Evolutionary conservation across 2,888 invertebrate genomes (phyloP).

Genomic region (Acrobasis suavella): DNA sequence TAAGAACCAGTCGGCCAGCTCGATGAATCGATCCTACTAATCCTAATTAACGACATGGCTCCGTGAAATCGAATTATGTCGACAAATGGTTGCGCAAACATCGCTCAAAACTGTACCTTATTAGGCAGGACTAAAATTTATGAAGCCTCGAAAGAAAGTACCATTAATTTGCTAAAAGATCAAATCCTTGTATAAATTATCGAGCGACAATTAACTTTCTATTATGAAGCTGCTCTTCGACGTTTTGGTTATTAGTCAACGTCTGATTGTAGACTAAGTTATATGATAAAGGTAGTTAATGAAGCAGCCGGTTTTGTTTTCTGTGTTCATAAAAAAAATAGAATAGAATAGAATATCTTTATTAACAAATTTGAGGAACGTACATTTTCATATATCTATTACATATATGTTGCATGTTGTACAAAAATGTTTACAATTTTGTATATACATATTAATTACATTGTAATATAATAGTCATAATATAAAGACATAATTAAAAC

Average conservation of each 20-base stretch:
- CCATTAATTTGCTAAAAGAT: constrained; percentile 15
- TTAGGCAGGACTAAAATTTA: constrained; percentile 42
- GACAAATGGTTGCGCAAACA: constrained; percentile 62
- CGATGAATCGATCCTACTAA: constrained; percentile 69
- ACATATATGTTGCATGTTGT: too few relatives aligned
- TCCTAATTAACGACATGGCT: constrained; percentile 71
- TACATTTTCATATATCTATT: too few relatives aligned
- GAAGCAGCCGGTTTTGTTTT: not conserved
- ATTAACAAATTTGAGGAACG: too few relatives aligned
- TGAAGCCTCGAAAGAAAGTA: constrained; percentile 39
- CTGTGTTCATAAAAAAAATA: not conserved
- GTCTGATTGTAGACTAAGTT: not conserved
- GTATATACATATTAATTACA: too few relatives aligned
- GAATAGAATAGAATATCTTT: too few relatives aligned
- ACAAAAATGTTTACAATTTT: too few relatives aligned
- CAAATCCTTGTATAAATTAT: constrained; percentile 5
- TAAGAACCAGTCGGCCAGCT: constrained; percentile 64
- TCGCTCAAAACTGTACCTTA: constrained; percentile 50
- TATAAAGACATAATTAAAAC: too few relatives aligned
- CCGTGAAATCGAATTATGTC: constrained; percentile 73
- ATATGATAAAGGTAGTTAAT: not conserved
- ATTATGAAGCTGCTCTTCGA: not conserved
- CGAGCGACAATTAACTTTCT: constrained; percentile 4
- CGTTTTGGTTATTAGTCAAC: constrained; percentile 8
- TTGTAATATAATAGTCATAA: too few relatives aligned